Conservation (phyloP, 2,888 invertebrate genomes). For the Phyto melanocephala region DNA sequence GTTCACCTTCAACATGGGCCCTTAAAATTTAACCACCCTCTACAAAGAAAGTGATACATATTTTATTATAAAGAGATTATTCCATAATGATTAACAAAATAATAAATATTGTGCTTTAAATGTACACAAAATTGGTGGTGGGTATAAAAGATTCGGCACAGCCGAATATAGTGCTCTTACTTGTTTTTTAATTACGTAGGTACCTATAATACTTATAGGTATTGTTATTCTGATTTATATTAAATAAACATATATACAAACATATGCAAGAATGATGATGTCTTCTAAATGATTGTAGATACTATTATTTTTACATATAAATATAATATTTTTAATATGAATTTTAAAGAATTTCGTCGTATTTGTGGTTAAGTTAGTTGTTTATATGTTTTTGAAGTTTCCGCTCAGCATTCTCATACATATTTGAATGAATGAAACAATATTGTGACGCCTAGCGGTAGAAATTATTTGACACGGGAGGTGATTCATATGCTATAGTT, state of each 20-base stretch:
- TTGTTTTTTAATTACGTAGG: too few species aligned
- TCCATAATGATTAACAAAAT: too few species aligned
- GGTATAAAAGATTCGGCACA: too few species aligned
- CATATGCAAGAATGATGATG: too few species aligned
- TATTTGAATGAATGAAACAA: not conserved
- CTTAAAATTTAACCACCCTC: too few species aligned
- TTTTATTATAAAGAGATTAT: too few species aligned
- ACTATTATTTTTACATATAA: not conserved
- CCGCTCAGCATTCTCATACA: not conserved
- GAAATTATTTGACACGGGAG: not conserved
- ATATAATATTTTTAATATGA: not conserved
- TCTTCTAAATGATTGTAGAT: not conserved
- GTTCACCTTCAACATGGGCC: too few species aligned
- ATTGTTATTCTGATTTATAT: conserved; percentile 9
- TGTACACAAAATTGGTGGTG: too few species aligned
- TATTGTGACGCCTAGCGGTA: conserved; percentile 3
- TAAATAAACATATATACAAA: too few species aligned
- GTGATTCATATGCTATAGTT: conserved; percentile 3
- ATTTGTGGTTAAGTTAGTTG: conserved; percentile 9
- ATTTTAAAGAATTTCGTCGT: conserved; percentile 23
- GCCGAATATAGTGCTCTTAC: too few species aligned
- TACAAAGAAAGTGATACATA: too few species aligned
- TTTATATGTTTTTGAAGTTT: not conserved
- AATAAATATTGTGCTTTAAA: too few species aligned
- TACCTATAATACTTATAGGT: conserved; percentile 3